Conservation (phyloP, 2,113 vertebrate genomes). For the Pipra filicauda region DNA sequence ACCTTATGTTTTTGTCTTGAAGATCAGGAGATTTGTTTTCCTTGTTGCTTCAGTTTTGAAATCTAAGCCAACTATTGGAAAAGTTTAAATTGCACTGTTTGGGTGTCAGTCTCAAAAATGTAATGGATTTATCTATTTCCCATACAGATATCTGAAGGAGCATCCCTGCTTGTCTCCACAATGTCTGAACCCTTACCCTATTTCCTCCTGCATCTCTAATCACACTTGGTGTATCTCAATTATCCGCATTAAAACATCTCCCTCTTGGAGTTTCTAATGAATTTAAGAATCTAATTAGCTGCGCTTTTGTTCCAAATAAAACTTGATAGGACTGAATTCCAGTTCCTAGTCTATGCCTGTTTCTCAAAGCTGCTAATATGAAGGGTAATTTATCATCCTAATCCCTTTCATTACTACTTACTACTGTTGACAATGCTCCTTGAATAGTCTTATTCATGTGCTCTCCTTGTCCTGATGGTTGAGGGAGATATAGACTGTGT, state of each 20-base stretch:
- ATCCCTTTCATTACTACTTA: neutral
- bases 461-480: neutral
- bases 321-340: neutral
- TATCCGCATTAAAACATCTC: neutral
- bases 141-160: neutral
- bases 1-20: neutral
- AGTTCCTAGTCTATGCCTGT: neutral
- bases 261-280: neutral
- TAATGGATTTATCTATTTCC: neutral
- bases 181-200: neutral
- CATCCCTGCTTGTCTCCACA: neutral
- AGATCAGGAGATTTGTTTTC: neutral
- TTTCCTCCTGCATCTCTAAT: neutral
- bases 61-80: neutral
- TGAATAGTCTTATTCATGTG: neutral
- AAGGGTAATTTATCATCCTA: constrained; percentile 18
- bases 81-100: neutral
- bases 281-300: neutral
- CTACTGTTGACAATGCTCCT: neutral
- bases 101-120: accelerated
- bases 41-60: neutral
- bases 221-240: neutral
- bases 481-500: neutral
- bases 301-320: neutral
- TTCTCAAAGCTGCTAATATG: neutral